Evolutionary conservation across 2,797 vertebrate genomes (phyloP).

Genomic region (Spatula clypeata): DNA sequence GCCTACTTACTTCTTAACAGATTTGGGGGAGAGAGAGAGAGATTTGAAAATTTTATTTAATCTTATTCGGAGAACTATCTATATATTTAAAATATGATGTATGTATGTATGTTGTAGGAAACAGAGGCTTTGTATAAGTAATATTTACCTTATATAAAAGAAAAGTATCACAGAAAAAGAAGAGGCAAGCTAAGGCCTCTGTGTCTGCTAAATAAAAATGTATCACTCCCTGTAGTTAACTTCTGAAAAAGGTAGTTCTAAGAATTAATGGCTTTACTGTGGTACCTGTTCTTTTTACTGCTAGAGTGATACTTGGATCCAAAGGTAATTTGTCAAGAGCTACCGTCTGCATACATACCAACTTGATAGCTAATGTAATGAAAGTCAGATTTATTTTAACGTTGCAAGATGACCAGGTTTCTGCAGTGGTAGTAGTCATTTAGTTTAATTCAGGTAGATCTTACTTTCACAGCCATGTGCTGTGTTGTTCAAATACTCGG

Average conservation of each 20-base stretch:
- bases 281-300: conserved; percentile 44
- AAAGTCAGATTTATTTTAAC: conserved; percentile 69
- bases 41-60: conserved; percentile 47
- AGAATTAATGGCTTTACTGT: conserved; percentile 56
- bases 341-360: conserved; percentile 51
- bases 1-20: conserved; percentile 42
- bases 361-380: conserved; percentile 55
- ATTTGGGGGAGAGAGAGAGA: conserved; percentile 11
- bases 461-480: conserved; percentile 32
- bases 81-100: background rate
- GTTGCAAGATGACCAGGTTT: conserved; percentile 40
- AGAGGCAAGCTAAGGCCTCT: conserved; percentile 27
- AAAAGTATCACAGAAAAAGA: conserved; percentile 46
- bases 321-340: conserved; percentile 58
- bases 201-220: conserved; percentile 43
- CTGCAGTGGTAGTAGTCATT: conserved; percentile 25
- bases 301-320: conserved; percentile 47
- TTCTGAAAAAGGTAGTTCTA: conserved; percentile 32
- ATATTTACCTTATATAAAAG: conserved; percentile 39
- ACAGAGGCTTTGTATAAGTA: conserved; percentile 51
- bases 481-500: background rate
- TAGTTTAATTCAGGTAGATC: conserved; percentile 41
- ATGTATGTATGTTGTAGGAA: background rate
- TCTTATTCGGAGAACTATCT: conserved; percentile 39
- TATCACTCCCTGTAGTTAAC: conserved; percentile 52